Evolutionary conservation across 2,113 vertebrate genomes (phyloP).

Genomic region (Ciconia stormi): DNA sequence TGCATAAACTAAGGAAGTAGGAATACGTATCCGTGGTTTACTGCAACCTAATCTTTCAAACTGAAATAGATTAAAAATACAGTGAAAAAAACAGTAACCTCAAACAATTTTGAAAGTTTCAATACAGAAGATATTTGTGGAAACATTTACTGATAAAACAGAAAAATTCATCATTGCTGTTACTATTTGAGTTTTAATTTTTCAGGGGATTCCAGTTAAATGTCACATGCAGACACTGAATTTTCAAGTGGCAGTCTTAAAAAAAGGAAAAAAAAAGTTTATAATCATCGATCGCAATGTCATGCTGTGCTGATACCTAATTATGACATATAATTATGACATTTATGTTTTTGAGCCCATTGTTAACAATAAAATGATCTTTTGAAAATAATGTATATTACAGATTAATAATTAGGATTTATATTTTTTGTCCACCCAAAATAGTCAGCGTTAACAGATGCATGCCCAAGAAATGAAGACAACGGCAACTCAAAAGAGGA

Average conservation of each 20-base stretch:
- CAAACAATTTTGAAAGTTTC: background rate
- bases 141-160: background rate
- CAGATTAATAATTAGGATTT: background rate
- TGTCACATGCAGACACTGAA: background rate
- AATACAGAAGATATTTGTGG: background rate
- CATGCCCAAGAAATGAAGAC: background rate
- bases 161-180: background rate
- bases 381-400: background rate
- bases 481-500: background rate
- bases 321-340: background rate
- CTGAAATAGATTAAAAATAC: conserved; percentile 69
- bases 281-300: background rate
- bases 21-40: conserved; percentile 84
- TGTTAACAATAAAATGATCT: background rate
- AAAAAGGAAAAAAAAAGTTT: background rate
- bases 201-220: background rate
- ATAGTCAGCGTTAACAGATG: background rate
- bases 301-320: background rate
- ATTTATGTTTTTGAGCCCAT: background rate
- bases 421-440: background rate
- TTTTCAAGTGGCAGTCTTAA: background rate
- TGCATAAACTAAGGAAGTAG: conserved; percentile 84
- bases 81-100: background rate
- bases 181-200: background rate
- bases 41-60: conserved; percentile 88